Evolutionary conservation across 2,113 vertebrate species (phyloP).

Genomic region (Indicator maculatus): DNA sequence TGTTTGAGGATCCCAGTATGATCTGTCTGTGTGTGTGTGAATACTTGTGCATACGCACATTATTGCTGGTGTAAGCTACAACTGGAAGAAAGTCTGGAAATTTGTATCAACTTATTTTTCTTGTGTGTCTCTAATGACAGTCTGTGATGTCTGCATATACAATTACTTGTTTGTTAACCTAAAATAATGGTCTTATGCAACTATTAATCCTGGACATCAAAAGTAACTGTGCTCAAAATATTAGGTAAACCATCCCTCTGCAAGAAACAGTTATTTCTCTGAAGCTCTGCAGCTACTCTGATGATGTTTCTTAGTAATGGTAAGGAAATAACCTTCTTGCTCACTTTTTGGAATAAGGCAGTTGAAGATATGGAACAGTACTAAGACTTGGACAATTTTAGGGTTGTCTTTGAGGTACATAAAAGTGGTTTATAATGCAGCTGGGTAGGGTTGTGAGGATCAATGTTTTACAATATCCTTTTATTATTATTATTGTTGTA

Average conservation of each 20-base stretch:
- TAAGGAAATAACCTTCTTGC: neutral
- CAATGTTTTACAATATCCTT: neutral
- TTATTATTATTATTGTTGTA: slow-evolving; percentile 1
- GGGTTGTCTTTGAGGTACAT: neutral
- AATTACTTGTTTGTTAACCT: neutral
- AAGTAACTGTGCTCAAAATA: neutral
- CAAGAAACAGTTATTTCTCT: neutral
- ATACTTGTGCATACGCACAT: neutral
- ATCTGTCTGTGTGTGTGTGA: neutral
- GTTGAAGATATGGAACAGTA: neutral
- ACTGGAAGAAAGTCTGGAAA: neutral
- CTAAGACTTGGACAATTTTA: neutral
- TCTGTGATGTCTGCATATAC: neutral
- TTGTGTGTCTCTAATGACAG: neutral
- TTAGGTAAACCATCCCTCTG: neutral
- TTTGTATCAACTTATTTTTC: neutral
- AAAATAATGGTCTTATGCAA: neutral
- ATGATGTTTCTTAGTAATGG: neutral
- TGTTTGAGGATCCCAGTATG: neutral
- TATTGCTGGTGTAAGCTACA: neutral
- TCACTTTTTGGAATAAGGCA: neutral
- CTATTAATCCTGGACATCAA: neutral
- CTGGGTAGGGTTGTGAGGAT: neutral
- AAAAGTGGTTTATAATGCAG: neutral
- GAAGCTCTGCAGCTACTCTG: neutral